Evolutionary conservation across 2,888 invertebrate species (phyloP).

Genomic region (Ochropleura plecta): DNA sequence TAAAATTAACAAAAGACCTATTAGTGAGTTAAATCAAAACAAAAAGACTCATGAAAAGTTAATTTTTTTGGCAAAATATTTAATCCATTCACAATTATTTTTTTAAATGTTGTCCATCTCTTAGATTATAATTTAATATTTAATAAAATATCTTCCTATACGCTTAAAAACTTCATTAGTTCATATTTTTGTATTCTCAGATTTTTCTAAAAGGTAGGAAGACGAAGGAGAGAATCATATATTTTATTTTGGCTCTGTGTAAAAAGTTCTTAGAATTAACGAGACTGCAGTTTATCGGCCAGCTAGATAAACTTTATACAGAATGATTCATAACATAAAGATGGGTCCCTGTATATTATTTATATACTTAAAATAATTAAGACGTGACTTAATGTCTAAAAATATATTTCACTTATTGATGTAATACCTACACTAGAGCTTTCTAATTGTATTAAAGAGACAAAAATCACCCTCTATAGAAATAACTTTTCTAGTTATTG

Average conservation of each 20-base stretch:
- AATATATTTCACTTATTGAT: slow-evolving; percentile 22
- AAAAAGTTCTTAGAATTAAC: slow-evolving; percentile 52
- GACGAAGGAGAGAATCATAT: slow-evolving; percentile 40
- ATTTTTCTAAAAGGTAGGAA: slow-evolving; percentile 1
- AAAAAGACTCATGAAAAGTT: neutral
- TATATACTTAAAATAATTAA: slow-evolving; percentile 29
- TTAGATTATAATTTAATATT: slow-evolving; percentile 9
- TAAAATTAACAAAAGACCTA: neutral
- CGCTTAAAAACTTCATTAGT: slow-evolving; percentile 19
- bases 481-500: neutral
- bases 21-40: no score
- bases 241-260: slow-evolving; percentile 34
- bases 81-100: neutral
- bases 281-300: slow-evolving; percentile 53
- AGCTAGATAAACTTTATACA: slow-evolving; percentile 34
- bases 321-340: neutral
- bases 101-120: slow-evolving; percentile 42
- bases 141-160: slow-evolving; percentile 27
- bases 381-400: slow-evolving; percentile 46
- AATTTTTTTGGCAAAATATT: slow-evolving; percentile 1
- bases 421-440: slow-evolving; percentile 10
- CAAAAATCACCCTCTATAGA: neutral
- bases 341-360: slow-evolving; percentile 20
- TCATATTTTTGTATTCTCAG: slow-evolving; percentile 2
- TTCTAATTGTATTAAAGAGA: slow-evolving; percentile 17